Conservation (phyloP, 2,797 vertebrate species). For the Leucoraja ocellata region DNA sequence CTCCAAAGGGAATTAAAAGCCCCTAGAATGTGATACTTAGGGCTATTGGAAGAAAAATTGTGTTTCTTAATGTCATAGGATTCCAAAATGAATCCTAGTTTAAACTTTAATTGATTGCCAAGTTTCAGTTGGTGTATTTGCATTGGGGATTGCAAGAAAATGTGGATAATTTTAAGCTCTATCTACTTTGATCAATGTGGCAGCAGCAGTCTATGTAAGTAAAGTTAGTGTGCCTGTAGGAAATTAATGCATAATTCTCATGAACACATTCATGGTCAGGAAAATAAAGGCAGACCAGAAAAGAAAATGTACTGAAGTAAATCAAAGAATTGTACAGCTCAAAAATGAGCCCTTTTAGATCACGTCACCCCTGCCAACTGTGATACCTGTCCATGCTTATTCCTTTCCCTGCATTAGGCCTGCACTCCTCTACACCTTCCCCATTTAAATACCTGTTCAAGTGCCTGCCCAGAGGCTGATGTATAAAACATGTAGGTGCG, state of each 20-base stretch:
- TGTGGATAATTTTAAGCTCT: not conserved
- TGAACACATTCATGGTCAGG: not conserved
- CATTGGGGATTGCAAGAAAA: not conserved
- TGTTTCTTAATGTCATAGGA: slow-evolving; percentile 68
- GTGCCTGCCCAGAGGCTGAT: not conserved
- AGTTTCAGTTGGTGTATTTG: not conserved
- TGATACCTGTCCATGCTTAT: no score
- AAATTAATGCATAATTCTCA: not conserved
- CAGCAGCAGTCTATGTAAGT: not conserved
- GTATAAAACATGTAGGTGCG: not conserved
- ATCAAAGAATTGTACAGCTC: no score
- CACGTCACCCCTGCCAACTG: no score
- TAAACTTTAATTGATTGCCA: not conserved
- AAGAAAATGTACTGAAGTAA: not conserved
- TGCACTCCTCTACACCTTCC: no score
- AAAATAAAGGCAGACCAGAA: not conserved
- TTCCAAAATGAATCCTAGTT: slow-evolving; percentile 49
- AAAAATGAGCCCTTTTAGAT: no score
- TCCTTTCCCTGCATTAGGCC: no score
- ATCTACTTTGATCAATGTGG: slow-evolving; percentile 4
- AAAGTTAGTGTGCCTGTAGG: not conserved
- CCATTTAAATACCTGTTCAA: no score
- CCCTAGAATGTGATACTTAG: slow-evolving; percentile 73
- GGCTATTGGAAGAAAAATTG: slow-evolving; percentile 46
- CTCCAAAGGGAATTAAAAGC: slow-evolving; percentile 74